Percentiles rank a stretch among this genome's conserved stretches.
phyloP scores from a whole-genome alignment of 1,140 invertebrate species.

The Drosophila lini region DNA sequence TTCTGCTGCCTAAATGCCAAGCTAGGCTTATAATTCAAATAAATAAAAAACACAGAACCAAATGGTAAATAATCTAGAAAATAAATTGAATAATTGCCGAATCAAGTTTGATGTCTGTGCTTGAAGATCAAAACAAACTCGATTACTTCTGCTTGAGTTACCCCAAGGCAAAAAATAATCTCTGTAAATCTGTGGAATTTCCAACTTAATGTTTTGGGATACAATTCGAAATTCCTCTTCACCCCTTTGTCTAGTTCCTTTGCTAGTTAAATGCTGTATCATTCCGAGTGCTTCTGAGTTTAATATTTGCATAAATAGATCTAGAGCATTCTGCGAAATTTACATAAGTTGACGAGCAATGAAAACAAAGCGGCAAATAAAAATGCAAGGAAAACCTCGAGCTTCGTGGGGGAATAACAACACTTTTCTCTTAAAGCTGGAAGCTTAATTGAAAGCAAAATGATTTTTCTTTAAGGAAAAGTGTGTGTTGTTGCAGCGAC shows the following conservation, averaged over 20 bases:
- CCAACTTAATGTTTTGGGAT: neutral
- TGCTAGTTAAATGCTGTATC: constrained; percentile 18
- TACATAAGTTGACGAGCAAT: constrained; percentile 37
- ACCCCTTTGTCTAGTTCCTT: neutral
- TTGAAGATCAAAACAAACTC: constrained; percentile 3
- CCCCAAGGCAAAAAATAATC: neutral
- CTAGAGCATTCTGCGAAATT: constrained; percentile 5
- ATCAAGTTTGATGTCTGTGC: constrained; percentile 7
- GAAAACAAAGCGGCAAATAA: constrained; percentile 13
- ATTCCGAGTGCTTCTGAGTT: constrained; percentile 16
- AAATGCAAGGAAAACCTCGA: neutral
- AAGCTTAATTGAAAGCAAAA: constrained; percentile 47
- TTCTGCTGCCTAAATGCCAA: neutral
- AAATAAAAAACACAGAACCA: neutral
- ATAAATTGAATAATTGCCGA: constrained; percentile 7
- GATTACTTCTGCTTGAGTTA: constrained; percentile 7
- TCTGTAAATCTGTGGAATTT: neutral
- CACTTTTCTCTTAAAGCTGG: neutral
- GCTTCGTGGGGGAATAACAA: neutral
- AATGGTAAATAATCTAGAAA: neutral
- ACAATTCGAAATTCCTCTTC: neutral
- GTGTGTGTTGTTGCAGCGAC: constrained; percentile 27
- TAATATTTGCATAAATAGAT: constrained; percentile 44
- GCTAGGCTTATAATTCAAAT: neutral
- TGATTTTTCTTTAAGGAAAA: neutral